Base-by-base conservation (phyloP, 2,113 vertebrate genomes). In the Arvicanthis niloticus region DNA sequence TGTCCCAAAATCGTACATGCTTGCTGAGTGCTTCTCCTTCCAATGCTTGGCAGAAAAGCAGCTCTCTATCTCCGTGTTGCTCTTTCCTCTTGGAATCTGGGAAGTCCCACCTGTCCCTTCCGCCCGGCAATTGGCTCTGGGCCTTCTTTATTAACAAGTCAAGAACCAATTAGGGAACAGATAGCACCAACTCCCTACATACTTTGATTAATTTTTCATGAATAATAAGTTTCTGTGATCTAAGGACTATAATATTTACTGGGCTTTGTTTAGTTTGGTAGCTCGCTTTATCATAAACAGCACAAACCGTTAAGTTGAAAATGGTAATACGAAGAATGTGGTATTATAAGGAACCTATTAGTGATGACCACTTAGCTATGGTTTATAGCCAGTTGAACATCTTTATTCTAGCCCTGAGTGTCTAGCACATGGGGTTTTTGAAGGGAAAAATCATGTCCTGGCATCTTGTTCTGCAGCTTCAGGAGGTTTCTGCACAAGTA, bases 211-310 rank as follows among this genome's bases (percentile, higher is more conserved):
- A 51, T 29, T 62, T 62, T 65, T 65, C 22, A 56, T 37, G 24
- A 68, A 19, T 67, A 45, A 56, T 91, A 37, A 16, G 75, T 13
- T 67, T 87, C 77, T 82, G 76, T 67, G 72, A 82, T 87, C 10
- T 73, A 16, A 89, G 58, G 77, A 37, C 24, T 40, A 37, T 93
- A n/a, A 19, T 40, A 29, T 89, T 56, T 19, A 42, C 19, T 58
- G 1, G 26, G 7, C 22, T 56, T 96, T 81, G 2, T 78, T 85
- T 91, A 65, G 70, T 78, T 92, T 37, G 67, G 15, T 15, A 62
- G 40, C 58, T 86, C 34, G 11, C 21, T 93, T 91, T 67, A 72
- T 70, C 72, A 76, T 88, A 86, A 91, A 51, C 24, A 89, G 90
- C 22, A 45, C 8, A 94, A 89, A 78, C 65, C 93, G 9, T 84